phyloP scores from a whole-genome alignment of 2,113 vertebrate genomes.

The Centropristis striata region DNA sequence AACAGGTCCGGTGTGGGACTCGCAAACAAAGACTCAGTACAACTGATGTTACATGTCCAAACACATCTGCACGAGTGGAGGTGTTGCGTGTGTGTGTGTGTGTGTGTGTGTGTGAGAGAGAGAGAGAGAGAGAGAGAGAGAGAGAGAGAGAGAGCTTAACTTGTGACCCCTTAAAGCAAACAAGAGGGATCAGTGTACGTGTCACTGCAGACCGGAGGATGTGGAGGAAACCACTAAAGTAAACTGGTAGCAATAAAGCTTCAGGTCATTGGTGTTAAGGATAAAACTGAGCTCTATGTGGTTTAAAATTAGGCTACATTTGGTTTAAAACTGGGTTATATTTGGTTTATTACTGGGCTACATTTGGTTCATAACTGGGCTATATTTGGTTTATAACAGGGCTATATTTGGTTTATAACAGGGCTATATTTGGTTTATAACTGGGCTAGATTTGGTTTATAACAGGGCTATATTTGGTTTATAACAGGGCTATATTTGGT shows the following conservation, averaged over 20 bases:
- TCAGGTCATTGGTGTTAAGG: too few species aligned
- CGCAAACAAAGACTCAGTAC: not conserved
- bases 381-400: too few species aligned
- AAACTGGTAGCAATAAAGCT: not conserved
- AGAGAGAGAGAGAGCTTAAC: constrained; percentile 15
- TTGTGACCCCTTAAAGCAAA: constrained; percentile 54
- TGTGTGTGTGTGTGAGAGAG: constrained; percentile 24
- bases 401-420: too few species aligned
- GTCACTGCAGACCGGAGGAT: not conserved
- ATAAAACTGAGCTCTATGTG: too few species aligned
- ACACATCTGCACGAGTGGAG: constrained; percentile 12
- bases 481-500: not conserved
- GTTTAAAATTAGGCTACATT: too few species aligned
- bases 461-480: not conserved
- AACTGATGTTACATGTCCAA: not conserved
- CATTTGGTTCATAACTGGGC: too few species aligned
- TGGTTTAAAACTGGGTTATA: too few species aligned
- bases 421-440: too few species aligned
- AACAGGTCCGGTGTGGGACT: constrained; percentile 5
- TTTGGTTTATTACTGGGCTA: too few species aligned
- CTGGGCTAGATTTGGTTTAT: too few species aligned
- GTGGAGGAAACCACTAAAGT: not conserved
- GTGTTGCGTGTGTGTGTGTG: not conserved
- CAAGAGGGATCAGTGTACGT: constrained; percentile 38
- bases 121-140: too few species aligned